A percentile compares a stretch with the other conserved stretches of the same genome.
Evolutionary conservation across 1,140 invertebrate genomes (phyloP).

Genomic region (Bombus pyrosoma): DNA sequence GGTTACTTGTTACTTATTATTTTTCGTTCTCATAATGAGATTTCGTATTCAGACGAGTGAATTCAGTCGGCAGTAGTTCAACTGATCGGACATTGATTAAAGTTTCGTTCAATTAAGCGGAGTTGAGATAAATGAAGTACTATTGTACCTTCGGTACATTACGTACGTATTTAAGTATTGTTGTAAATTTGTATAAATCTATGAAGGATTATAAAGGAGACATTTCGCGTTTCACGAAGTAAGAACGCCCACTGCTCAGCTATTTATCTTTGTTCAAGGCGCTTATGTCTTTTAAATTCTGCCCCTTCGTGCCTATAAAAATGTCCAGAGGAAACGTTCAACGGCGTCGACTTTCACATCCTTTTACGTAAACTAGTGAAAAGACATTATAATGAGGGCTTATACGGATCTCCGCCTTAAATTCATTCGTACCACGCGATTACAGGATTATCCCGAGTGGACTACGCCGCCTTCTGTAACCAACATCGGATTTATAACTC

Average conservation of each 20-base stretch:
- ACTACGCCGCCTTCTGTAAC: conserved; percentile 39
- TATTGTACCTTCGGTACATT: no score
- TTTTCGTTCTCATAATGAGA: no score
- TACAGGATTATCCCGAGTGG: conserved; percentile 53
- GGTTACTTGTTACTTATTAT: no score
- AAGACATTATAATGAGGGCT: conserved; percentile 21
- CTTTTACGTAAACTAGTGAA: neutral
- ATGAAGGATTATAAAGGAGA: neutral
- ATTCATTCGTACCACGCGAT: conserved; percentile 56
- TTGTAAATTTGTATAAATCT: neutral
- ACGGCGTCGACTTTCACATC: neutral
- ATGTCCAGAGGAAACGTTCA: neutral
- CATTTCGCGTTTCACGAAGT: neutral
- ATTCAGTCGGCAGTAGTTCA: no score
- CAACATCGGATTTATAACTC: conserved; percentile 63
- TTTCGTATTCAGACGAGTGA: no score
- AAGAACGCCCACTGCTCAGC: neutral
- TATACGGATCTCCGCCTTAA: conserved; percentile 40
- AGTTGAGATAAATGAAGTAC: no score
- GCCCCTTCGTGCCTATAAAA: neutral
- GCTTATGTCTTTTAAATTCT: neutral
- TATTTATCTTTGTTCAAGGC: neutral
- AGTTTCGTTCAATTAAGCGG: no score
- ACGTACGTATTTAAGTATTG: neutral
- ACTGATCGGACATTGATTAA: no score